Conservation (phyloP, 2,888 invertebrate genomes). For the Podotricha telesiphe region DNA sequence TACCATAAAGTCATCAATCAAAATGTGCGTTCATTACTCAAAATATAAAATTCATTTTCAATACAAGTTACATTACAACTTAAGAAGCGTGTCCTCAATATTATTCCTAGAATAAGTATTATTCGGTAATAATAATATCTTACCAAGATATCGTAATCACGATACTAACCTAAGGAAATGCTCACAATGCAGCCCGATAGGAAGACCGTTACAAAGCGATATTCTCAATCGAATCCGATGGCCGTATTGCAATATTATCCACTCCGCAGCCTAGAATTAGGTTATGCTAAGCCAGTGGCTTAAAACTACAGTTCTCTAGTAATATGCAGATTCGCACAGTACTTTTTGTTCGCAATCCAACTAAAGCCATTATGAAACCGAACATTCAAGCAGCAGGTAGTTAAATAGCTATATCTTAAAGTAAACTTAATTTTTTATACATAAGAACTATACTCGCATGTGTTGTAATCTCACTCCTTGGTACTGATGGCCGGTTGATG, state of each 20-base stretch:
- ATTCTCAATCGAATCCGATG: slow-evolving; percentile 75
- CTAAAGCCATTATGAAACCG: slow-evolving; percentile 20
- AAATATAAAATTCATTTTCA: slow-evolving; percentile 20
- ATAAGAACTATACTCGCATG: slow-evolving; percentile 2
- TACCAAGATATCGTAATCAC: slow-evolving; percentile 43
- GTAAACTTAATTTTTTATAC: background rate
- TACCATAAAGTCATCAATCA: slow-evolving; percentile 14
- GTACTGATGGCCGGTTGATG: slow-evolving; percentile 15
- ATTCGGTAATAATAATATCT: slow-evolving; percentile 43
- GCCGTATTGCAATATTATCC: slow-evolving; percentile 80
- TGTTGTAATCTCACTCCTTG: background rate
- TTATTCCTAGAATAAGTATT: slow-evolving; percentile 34
- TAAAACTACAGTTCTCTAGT: slow-evolving; percentile 25
- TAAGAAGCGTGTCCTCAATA: slow-evolving; percentile 36
- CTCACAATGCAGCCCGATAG: slow-evolving; percentile 70
- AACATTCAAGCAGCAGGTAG: slow-evolving; percentile 7
- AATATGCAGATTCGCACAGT: slow-evolving; percentile 23
- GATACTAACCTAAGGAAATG: slow-evolving; percentile 64
- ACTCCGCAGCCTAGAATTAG: slow-evolving; percentile 53
- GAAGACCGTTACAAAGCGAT: slow-evolving; percentile 74
- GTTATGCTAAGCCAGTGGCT: slow-evolving; percentile 34
- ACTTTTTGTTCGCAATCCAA: slow-evolving; percentile 27
- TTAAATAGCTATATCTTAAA: background rate
- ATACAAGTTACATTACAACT: slow-evolving; percentile 15
- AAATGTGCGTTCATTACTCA: slow-evolving; percentile 12